Evolutionary conservation across 2,888 invertebrate species (phyloP).

Genomic region (Spilarctia lutea): DNA sequence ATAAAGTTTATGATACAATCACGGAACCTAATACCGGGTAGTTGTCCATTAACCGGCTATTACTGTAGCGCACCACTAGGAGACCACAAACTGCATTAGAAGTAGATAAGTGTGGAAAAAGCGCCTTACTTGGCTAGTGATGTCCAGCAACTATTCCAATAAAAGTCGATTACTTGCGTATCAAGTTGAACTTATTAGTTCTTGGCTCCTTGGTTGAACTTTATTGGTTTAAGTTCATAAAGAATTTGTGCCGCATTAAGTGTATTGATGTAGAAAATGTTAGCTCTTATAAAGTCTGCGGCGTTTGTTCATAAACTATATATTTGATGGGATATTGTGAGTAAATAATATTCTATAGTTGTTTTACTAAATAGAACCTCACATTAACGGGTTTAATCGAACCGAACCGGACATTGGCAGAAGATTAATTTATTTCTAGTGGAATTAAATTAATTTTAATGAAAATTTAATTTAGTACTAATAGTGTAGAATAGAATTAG

Average conservation of each 20-base stretch:
- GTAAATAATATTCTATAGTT: background rate
- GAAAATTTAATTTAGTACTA: too few relatives aligned
- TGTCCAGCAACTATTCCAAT: conserved; percentile 21
- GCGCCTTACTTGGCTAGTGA: conserved; percentile 19
- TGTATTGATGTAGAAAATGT: conserved; percentile 5
- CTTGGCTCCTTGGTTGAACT: conserved; percentile 3
- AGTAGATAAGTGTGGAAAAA: conserved; percentile 16
- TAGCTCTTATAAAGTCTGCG: background rate
- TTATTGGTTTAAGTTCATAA: conserved; percentile 18
- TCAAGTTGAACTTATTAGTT: conserved; percentile 10
- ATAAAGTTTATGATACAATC: conserved; percentile 31
- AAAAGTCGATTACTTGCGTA: conserved; percentile 15
- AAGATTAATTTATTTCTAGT: background rate
- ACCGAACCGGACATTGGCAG: background rate
- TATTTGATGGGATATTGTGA: background rate
- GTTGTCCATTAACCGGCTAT: conserved; percentile 12
- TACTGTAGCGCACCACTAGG: background rate
- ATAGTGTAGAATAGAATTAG: too few relatives aligned
- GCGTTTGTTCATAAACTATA: background rate
- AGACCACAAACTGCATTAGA: conserved; percentile 16
- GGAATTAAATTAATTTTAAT: too few relatives aligned
- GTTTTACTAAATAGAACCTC: too few relatives aligned
- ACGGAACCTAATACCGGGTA: conserved; percentile 18
- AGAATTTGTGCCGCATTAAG: conserved; percentile 8
- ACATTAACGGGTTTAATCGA: background rate